These are phyloP conservation scores for Gymnoscopelus braueri DNA, from an alignment of 2,797 vertebrate genomes.

Conservation along the genomic window DNA sequence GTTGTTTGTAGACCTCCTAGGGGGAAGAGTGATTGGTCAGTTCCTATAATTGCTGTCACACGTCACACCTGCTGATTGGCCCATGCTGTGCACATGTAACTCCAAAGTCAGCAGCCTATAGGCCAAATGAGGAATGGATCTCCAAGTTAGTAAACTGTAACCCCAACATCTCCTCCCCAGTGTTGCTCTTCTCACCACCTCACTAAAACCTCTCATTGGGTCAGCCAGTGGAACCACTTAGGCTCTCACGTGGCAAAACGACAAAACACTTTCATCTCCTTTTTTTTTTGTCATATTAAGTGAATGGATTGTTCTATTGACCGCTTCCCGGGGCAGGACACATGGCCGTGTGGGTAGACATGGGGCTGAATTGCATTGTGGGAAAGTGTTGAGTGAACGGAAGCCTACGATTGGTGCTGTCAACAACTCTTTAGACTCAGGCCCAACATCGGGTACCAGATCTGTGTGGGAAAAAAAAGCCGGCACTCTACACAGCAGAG, in stretches of 20 bases:
- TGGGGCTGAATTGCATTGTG: conserved; percentile 66
- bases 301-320: conserved; percentile 49
- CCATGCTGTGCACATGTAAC: conserved; percentile 54
- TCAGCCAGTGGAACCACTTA: conserved; percentile 32
- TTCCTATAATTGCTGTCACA: conserved; percentile 65
- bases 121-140: conserved; percentile 40
- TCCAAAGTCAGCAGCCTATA: conserved; percentile 40
- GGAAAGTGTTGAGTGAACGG: conserved; percentile 72
- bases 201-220: conserved; percentile 16
- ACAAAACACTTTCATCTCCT: conserved; percentile 62
- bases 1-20: conserved; percentile 65
- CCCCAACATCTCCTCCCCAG: conserved; percentile 10
- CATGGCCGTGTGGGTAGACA: conserved; percentile 44
- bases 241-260: conserved; percentile 52
- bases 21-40: conserved; percentile 74
- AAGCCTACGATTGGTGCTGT: conserved; percentile 74
- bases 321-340: conserved; percentile 34
- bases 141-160: conserved; percentile 44
- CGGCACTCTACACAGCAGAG: conserved; percentile 19
- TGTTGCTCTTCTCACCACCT: conserved; percentile 47
- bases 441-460: conserved; percentile 67
- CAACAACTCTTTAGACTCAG: conserved; percentile 72
- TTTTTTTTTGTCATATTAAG: conserved; percentile 12
- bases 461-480: conserved; percentile 79
- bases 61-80: conserved; percentile 74